These are phyloP conservation scores for Gambusia affinis DNA, from an alignment of 2,113 vertebrate species.

Conservation along the genomic window DNA sequence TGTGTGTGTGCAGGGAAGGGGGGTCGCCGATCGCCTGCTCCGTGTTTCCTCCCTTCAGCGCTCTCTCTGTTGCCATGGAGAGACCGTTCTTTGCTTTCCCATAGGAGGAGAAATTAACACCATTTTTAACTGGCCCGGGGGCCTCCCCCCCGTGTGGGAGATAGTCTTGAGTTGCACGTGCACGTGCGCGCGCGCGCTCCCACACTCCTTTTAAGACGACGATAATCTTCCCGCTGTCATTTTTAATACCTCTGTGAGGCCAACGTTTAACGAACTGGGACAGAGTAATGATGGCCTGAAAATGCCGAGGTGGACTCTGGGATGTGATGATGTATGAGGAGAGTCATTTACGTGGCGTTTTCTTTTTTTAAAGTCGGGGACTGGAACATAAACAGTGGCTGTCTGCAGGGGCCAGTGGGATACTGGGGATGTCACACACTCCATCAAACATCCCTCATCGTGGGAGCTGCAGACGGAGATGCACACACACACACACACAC, in stretches of 20 bases:
- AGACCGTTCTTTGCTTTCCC: conserved; percentile 83
- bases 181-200: conserved; percentile 32
- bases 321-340: conserved; percentile 54
- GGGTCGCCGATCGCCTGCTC: conserved; percentile 81
- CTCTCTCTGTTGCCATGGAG: conserved; percentile 86
- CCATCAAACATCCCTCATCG: conserved; percentile 69
- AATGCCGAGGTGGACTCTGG: conserved; percentile 51
- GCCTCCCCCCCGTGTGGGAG: conserved; percentile 82
- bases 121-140: conserved; percentile 85
- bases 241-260: conserved; percentile 62
- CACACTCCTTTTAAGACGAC: conserved; percentile 50
- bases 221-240: conserved; percentile 70
- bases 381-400: conserved; percentile 61
- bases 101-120: conserved; percentile 87
- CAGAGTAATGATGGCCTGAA: conserved; percentile 48
- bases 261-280: conserved; percentile 64
- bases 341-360: conserved; percentile 53
- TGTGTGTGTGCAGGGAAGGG: conserved; percentile 67
- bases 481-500: conserved; percentile 17
- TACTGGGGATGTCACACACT: conserved; percentile 67
- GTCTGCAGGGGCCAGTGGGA: conserved; percentile 43
- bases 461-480: conserved; percentile 35
- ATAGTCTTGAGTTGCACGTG: conserved; percentile 68
- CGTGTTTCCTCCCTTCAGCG: conserved; percentile 81
- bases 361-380: conserved; percentile 34